Evolutionary conservation across 2,797 vertebrate genomes (phyloP).

Genomic region (Adrianichthys oophorus): DNA sequence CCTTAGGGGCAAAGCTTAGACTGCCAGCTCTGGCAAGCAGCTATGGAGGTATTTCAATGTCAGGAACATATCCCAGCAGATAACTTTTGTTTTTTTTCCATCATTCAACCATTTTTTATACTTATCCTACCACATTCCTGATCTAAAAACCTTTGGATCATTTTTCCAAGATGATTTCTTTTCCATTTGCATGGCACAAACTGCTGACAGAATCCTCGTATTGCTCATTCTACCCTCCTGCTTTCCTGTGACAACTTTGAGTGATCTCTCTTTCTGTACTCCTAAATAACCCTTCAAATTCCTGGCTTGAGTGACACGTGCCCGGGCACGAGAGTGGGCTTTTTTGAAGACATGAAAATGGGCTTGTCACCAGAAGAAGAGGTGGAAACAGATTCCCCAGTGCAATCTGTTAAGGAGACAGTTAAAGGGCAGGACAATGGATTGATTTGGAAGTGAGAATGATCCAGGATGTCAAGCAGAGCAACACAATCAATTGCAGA

Average conservation of each 20-base stretch:
- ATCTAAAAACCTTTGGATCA: no score
- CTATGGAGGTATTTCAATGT: conserved; percentile 50
- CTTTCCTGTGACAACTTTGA: no score
- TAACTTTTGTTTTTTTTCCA: conserved; percentile 20
- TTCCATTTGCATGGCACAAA: conserved; percentile 8
- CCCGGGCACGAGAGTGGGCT: background rate
- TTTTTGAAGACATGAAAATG: conserved; percentile 1
- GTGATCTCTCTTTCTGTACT: no score
- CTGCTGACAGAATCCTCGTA: conserved; percentile 6
- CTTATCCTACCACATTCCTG: no score
- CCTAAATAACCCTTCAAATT: no score
- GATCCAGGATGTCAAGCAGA: no score
- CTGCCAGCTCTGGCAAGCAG: conserved; percentile 50
- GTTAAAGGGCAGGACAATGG: background rate
- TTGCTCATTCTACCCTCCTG: no score
- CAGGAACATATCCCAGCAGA: conserved; percentile 22
- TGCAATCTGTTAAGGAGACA: conserved; percentile 2
- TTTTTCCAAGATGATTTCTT: no score
- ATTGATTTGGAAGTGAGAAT: conserved; percentile 7
- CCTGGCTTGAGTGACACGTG: conserved; percentile 3
- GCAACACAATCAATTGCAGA: no score
- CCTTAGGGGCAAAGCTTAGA: conserved; percentile 56
- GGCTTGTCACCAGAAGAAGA: background rate
- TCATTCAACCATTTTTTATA: no score
- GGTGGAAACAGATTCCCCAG: no score